Base-by-base conservation (phyloP, 2,888 invertebrate species). In the Phalera bucephala region DNA sequence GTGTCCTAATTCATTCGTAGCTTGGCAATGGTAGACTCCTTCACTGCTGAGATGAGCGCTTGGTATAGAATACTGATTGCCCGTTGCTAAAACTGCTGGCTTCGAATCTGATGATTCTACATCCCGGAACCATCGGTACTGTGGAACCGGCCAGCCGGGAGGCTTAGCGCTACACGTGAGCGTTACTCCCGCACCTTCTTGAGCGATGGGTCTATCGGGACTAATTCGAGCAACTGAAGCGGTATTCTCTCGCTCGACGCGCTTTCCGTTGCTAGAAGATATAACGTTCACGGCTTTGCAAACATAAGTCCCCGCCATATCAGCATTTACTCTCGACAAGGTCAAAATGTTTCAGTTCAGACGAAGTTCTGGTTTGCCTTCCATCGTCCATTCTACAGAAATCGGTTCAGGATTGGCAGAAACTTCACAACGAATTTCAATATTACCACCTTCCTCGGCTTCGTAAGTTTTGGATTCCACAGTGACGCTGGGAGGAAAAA, bases 131-230 rank as follows among this genome's bases (percentile, higher is more conserved):
- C 97, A 97, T 38, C 95, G 92, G 80, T 94, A 97, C 67, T 95
- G 94, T 0, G 97, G 96, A 13, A 94, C 94, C 0, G 97, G 97
- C 94, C 96, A 97, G n/a, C 97, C 97, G 0, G 96, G 95, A 0
- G 97, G 97, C 50, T 93, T 94, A 0, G 97, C 96, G 23, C 93
- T 94, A 69, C 97, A 97, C 0, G 95, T 96, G 8, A 96, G 90
- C 1, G 95, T 96, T 1, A 95, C 95, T 0, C 94, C 93, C 2
- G 94, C 92, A 1, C 96, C 96, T 67, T 97, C 96, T 37, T 95
- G 94, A 2, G 96, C 96, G 27, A 96, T 93, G 0, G 96, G 96
- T 33, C 94, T 92, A 62, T 95, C 95, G 0, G 97, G 97, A 21
- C 94, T 94, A 33, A 97, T 95, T 53, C 92, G 91, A 0, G 97